Conservation (phyloP, 2,113 vertebrate species). For the Oryzias celebensis region DNA sequence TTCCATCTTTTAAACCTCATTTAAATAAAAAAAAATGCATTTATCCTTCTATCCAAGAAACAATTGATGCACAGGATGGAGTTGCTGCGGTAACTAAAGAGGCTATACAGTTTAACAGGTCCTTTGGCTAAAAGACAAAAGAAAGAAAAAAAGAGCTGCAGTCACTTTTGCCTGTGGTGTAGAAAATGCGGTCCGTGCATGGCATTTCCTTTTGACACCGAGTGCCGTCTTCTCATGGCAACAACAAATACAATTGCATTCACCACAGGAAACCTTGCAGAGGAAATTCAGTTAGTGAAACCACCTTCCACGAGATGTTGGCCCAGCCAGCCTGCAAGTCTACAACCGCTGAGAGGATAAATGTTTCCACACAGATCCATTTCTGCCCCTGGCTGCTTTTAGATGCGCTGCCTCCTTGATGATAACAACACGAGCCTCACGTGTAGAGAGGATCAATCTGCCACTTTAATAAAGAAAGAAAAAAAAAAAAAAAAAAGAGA, state of each 20-base stretch:
- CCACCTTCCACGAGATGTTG: slow-evolving; percentile 48
- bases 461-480: slow-evolving; percentile 13
- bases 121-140: background rate
- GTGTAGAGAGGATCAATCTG: slow-evolving; percentile 19
- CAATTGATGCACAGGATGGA: background rate
- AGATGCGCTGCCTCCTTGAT: slow-evolving; percentile 34
- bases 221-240: slow-evolving; percentile 65
- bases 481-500: background rate
- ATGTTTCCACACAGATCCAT: slow-evolving; percentile 30
- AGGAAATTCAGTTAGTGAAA: slow-evolving; percentile 58
- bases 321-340: slow-evolving; percentile 16
- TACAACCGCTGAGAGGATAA: slow-evolving; percentile 27
- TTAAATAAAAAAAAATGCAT: background rate
- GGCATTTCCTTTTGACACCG: slow-evolving; percentile 69
- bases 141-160: slow-evolving; percentile 13
- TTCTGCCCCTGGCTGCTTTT: slow-evolving; percentile 1
- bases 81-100: slow-evolving; percentile 2
- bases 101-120: slow-evolving; percentile 6
- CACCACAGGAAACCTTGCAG: slow-evolving; percentile 67
- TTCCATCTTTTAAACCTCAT: no score
- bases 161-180: slow-evolving; percentile 45
- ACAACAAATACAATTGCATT: slow-evolving; percentile 54
- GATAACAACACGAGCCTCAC: slow-evolving; percentile 26
- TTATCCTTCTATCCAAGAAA: background rate
- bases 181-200: slow-evolving; percentile 43